Conservation (phyloP, 2,113 vertebrate genomes). For the Eubucco bourcierii region DNA sequence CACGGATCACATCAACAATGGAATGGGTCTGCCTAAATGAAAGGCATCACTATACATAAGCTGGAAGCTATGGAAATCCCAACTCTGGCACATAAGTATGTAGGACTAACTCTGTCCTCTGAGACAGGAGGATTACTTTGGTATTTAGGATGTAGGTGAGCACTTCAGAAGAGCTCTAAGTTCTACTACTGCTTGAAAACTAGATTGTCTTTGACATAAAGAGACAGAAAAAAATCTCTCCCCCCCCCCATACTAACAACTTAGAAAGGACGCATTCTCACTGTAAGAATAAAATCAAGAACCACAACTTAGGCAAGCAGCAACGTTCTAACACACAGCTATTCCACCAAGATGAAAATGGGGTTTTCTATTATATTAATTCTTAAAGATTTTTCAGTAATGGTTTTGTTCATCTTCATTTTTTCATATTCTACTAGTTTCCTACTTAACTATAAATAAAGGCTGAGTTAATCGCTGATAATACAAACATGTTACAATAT, state of each 20-base stretch:
- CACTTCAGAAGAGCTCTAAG: slow-evolving; percentile 4
- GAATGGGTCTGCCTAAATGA: neutral
- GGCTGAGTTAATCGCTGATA: slow-evolving; percentile 8
- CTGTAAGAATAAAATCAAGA: neutral
- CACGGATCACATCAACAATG: neutral
- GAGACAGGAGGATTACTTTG: slow-evolving; percentile 34
- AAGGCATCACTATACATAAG: neutral
- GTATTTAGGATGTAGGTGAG: slow-evolving; percentile 13
- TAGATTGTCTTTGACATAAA: neutral
- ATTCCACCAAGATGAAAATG: neutral
- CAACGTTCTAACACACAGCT: neutral
- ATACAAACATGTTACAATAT: slow-evolving; percentile 44
- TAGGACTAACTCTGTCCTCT: neutral
- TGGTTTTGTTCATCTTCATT: slow-evolving; percentile 21
- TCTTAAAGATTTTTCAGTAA: neutral
- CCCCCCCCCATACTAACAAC: neutral
- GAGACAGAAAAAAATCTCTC: neutral
- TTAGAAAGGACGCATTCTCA: neutral
- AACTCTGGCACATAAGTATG: neutral
- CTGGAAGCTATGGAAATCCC: slow-evolving; percentile 13
- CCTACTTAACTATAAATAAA: slow-evolving; percentile 65
- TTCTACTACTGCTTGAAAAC: neutral
- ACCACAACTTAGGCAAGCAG: neutral
- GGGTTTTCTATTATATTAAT: neutral
- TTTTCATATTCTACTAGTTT: slow-evolving; percentile 50